A percentile compares a stretch with the other conserved stretches of the same genome.
These are phyloP conservation scores for Drosophila setosimentum DNA, from an alignment of 2,888 invertebrate species.

Conservation along the genomic window DNA sequence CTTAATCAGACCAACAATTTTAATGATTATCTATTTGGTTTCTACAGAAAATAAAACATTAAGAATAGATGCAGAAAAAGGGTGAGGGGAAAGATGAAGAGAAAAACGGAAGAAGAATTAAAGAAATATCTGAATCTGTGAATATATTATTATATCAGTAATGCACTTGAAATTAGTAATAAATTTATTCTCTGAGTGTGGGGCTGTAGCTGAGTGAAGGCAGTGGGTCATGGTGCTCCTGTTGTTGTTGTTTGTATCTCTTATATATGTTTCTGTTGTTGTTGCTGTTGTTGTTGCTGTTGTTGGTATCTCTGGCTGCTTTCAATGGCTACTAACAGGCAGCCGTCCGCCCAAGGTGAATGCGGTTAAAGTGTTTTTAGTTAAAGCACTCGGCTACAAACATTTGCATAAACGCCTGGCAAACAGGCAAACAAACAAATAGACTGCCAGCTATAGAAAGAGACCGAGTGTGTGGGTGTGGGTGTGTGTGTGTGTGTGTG, in stretches of 20 bases:
- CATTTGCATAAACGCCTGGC: constrained; percentile 77
- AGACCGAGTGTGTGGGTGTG: constrained; percentile 2
- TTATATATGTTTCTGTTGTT: neutral
- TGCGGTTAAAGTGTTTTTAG: constrained; percentile 81
- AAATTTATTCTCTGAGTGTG: constrained; percentile 1
- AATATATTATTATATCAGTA: neutral
- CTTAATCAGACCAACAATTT: neutral
- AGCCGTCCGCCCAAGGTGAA: constrained; percentile 74
- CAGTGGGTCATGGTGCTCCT: constrained; percentile 29
- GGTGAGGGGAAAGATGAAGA: neutral
- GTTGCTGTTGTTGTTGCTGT: neutral
- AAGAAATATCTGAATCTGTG: neutral
- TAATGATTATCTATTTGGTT: neutral
- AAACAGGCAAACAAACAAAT: constrained; percentile 35
- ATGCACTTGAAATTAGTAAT: neutral
- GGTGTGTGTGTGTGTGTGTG: constrained; percentile 3
- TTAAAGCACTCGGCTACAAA: constrained; percentile 72
- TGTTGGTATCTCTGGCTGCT: constrained; percentile 60
- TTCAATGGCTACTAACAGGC: constrained; percentile 80
- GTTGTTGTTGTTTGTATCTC: constrained; percentile 41
- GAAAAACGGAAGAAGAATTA: neutral
- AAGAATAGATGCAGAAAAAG: rapidly evolving
- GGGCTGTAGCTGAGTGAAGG: constrained; percentile 1
- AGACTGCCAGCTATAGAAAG: constrained; percentile 12
- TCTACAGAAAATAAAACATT: neutral